Conservation (phyloP, 1,140 invertebrate species). For the Neodiprion pinetum region DNA sequence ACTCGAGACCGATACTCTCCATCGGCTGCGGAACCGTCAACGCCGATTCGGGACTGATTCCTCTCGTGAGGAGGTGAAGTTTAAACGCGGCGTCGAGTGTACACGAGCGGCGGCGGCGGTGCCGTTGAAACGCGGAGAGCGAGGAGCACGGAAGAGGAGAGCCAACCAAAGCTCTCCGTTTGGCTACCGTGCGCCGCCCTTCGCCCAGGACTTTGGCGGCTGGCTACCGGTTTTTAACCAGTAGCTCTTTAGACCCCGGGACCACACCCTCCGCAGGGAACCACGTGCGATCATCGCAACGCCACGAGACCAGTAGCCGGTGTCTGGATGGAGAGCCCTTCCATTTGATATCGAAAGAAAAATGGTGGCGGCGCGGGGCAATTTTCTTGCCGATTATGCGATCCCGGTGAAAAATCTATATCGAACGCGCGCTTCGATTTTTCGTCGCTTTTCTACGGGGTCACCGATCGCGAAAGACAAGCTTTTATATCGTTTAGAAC, state of each 20-base stretch:
- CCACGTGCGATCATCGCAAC: constrained; percentile 42
- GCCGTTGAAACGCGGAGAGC: constrained; percentile 17
- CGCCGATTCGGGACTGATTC: too few relatives aligned
- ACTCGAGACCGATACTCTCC: too few relatives aligned
- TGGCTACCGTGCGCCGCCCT: constrained; percentile 60
- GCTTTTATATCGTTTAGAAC: not conserved
- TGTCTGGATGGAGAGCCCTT: constrained; percentile 25
- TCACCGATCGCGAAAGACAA: not conserved
- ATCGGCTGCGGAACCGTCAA: too few relatives aligned
- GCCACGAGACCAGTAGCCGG: constrained; percentile 41
- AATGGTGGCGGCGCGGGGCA: constrained; percentile 34
- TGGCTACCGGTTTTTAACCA: constrained; percentile 57
- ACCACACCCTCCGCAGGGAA: constrained; percentile 50
- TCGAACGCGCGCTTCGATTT: not conserved
- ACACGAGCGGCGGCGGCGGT: constrained; percentile 1
- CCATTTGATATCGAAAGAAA: constrained; percentile 37
- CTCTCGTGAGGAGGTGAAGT: not conserved
- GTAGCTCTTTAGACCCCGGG: constrained; percentile 41
- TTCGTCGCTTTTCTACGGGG: not conserved
- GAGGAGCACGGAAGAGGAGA: constrained; percentile 27
- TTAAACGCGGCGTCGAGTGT: constrained; percentile 24
- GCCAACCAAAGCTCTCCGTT: constrained; percentile 52
- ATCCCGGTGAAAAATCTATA: not conserved
- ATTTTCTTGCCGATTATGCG: not conserved
- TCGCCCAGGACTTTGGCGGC: constrained; percentile 40